These are phyloP conservation scores for Cheirogaleus medius DNA, from an alignment of 2,113 vertebrate genomes.

Conservation along the genomic window DNA sequence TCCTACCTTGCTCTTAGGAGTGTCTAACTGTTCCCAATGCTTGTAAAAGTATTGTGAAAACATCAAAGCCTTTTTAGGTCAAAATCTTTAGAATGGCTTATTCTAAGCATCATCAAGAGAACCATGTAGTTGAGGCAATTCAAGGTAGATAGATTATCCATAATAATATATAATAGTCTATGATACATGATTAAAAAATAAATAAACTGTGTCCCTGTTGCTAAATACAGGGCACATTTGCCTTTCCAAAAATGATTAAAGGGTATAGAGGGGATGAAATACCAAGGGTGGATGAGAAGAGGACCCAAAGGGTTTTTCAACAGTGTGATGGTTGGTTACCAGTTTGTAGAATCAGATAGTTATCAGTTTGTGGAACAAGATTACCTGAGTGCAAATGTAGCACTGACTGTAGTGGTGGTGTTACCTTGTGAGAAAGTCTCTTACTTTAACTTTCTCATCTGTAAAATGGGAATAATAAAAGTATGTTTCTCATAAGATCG, in stretches of 20 bases:
- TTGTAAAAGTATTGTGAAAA: constrained; percentile 6
- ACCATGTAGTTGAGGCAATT: not conserved
- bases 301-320: not conserved
- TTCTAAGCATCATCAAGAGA: not conserved
- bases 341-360: not conserved
- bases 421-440: not conserved
- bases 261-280: not conserved
- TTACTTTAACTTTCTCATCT: not conserved
- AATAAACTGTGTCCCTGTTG: not conserved
- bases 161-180: not conserved
- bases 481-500: not conserved
- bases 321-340: not conserved
- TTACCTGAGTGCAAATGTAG: not conserved
- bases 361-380: not conserved
- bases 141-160: not conserved
- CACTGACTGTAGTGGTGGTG: rapidly evolving
- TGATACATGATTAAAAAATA: not conserved
- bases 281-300: not conserved
- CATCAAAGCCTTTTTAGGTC: not conserved
- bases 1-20: not conserved
- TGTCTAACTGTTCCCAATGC: not conserved
- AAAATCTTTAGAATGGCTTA: not conserved
- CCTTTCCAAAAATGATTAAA: not conserved
- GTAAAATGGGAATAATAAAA: not conserved
- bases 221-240: not conserved